A percentile compares a stretch with the other conserved stretches of the same genome.
phyloP scores from a whole-genome alignment of 2,113 vertebrate genomes.

The Chloropsis hardwickii region DNA sequence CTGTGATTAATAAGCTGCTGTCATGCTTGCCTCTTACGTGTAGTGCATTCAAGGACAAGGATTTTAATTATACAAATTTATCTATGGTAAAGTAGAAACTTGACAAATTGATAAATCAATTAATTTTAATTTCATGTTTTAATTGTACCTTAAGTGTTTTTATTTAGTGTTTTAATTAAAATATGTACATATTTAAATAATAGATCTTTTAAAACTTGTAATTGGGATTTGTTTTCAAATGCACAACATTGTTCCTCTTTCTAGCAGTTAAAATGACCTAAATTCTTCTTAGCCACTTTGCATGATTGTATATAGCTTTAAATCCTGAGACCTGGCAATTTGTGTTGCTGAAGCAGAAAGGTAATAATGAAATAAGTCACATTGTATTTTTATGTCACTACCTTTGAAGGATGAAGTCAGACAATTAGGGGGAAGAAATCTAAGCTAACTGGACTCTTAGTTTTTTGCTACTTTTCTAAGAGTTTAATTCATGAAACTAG shows the following conservation, averaged over 20 bases:
- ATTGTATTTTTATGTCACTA: neutral
- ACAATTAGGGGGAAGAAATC: neutral
- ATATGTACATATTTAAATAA: neutral
- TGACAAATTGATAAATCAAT: neutral
- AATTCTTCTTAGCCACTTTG: neutral
- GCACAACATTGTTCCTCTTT: neutral
- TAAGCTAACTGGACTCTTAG: neutral
- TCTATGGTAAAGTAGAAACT: neutral
- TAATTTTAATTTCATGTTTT: neutral
- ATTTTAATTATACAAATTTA: neutral
- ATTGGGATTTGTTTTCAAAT: neutral
- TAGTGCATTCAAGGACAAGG: neutral
- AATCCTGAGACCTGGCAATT: neutral
- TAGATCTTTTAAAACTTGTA: neutral
- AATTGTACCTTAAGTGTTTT: neutral
- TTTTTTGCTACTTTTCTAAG: neutral
- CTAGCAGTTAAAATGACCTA: neutral
- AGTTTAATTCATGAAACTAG: neutral
- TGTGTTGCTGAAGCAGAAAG: neutral
- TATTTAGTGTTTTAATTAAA: neutral
- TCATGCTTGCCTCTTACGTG: neutral
- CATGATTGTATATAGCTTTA: neutral
- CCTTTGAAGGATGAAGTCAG: neutral
- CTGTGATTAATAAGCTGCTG: neutral
- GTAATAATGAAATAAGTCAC: neutral